Base-by-base conservation (phyloP, 2,113 vertebrate species). In the Chaetura pelagica region DNA sequence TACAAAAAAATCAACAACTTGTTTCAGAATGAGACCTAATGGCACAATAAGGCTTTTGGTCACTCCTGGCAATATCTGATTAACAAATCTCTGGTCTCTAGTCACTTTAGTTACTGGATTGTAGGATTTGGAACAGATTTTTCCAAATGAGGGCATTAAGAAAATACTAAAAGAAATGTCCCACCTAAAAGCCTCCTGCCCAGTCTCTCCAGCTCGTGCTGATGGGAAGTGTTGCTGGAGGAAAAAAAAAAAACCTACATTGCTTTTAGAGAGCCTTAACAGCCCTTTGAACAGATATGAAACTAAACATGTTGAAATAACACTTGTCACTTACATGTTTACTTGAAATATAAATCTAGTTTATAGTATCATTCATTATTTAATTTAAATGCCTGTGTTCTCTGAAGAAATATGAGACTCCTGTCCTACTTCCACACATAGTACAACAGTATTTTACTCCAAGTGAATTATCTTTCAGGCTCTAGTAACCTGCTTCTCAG, bases 21-120 rank as follows among this genome's bases (percentile, higher is more conserved):
- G 3, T 0, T 10, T 61, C 58, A 23, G 5, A 17, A 1, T 32
- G 57, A 0, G 0, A 14, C 79, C 19, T 68, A 67, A 14, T 58
- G 72, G 67, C 54, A 80, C 59, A 52, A 2, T 7, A 24, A 51
- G 22, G 46, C 62, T 91, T 89, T 51, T 5, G 48, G 72, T 76
- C 30, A 16, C 58, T 58, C 54, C 27, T 35, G 71, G 38, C 21
- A 29, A 5, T 23, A 19, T 24, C 55, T 66, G 42, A 58, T 74
- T 61, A 69, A 38, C 46, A 35, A 30, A 14, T 52, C 4, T 3
- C 71, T 63, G 26, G 4, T 79, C 54, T 90, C 71, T 6, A 62
- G 66, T 55, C 26, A n/a, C 62, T 52, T 55, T 10, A 77, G 44
- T 66, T 66, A 44, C 20, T 32, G 32, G 40, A 23, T 30, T 16